Evolutionary conservation across 1,140 invertebrate genomes (phyloP), one percentile per base, ranked within the genome.

Genomic region (Glossosoma conforme): DNA sequence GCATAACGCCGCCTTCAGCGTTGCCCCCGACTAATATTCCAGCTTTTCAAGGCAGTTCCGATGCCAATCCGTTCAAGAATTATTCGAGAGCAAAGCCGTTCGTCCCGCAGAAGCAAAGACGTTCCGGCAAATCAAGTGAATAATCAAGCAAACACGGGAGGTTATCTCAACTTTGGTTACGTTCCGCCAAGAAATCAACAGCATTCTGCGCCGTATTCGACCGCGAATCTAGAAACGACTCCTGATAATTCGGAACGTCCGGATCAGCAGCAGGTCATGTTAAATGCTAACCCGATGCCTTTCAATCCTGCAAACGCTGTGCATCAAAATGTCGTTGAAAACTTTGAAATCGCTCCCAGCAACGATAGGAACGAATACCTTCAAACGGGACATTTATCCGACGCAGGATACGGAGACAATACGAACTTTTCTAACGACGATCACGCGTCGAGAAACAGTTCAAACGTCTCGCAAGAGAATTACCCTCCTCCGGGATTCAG

Each of bases 361-460:
- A 82, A 80, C 65, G 81, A 84, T 60, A 70, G 84, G 50, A 84
- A 85, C 60, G 80, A 85, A 61, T 86, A 85, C 65, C 65, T 86
- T 45, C 83, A 85, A 67, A 86, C 83, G 5, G 83, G 81, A 8
- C 83, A 85, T 58, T 64, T 86, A 13, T 81, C 80, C 2, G 78
- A 79, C 59, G 71, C 70, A 2, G 74, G 75, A 61, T 76, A 68
- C 51, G 59, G 62, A 11, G 72, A 74, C 47, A 73, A 74, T 58
- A 61, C 33, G 44, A 61, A 37, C 24, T 46, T 58, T 38, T 36
- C 36, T 21, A 36, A 17, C 18, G 45, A 48, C 28, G 63, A 63
- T 41, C 14, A 25, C 32, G 24, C 15, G 19, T 40, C 32, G 0
- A 52, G 45, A 44, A 55, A 44, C 28, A 40, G 44, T 25, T 21